Evolutionary conservation across 2,888 invertebrate genomes (phyloP).

Genomic region (Ditylenchus weischeri): DNA sequence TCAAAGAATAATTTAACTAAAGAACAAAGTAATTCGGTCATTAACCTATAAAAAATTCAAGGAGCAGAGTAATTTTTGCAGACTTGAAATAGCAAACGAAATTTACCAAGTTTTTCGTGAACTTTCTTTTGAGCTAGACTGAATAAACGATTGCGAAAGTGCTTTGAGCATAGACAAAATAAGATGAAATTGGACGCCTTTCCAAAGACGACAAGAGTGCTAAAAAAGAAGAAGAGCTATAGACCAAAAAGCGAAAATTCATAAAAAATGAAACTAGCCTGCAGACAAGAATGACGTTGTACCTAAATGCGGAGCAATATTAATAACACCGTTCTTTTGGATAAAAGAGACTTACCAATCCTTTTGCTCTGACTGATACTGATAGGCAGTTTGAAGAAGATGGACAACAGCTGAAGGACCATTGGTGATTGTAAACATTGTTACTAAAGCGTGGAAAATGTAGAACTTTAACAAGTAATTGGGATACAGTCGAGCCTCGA

Average conservation of each 20-base stretch:
- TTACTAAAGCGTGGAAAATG: slow-evolving; percentile 29
- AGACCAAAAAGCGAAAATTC: neutral
- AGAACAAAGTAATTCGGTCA: neutral
- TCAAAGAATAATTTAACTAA: neutral
- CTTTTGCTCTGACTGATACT: slow-evolving; percentile 4
- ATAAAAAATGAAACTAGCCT: slow-evolving; percentile 31
- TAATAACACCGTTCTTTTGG: slow-evolving; percentile 3
- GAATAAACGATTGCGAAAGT: slow-evolving; percentile 53
- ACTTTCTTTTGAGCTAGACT: slow-evolving; percentile 51
- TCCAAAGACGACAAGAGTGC: slow-evolving; percentile 54
- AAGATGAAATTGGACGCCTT: slow-evolving; percentile 57
- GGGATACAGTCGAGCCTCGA: too few relatives aligned
- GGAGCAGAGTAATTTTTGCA: neutral
- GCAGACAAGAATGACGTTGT: slow-evolving; percentile 45
- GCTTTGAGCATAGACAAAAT: slow-evolving; percentile 57
- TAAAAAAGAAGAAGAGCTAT: slow-evolving; percentile 25
- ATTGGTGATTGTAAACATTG: slow-evolving; percentile 57
- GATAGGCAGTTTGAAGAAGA: slow-evolving; percentile 32
- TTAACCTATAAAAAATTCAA: neutral
- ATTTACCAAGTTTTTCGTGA: slow-evolving; percentile 41
- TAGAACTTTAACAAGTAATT: too few relatives aligned
- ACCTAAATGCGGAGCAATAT: slow-evolving; percentile 7
- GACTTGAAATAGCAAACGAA: neutral
- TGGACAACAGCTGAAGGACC: slow-evolving; percentile 55
- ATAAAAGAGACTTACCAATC: slow-evolving; percentile 19